These are phyloP conservation scores for Tapera naevia DNA, from an alignment of 2,797 vertebrate species.

Conservation along the genomic window DNA sequence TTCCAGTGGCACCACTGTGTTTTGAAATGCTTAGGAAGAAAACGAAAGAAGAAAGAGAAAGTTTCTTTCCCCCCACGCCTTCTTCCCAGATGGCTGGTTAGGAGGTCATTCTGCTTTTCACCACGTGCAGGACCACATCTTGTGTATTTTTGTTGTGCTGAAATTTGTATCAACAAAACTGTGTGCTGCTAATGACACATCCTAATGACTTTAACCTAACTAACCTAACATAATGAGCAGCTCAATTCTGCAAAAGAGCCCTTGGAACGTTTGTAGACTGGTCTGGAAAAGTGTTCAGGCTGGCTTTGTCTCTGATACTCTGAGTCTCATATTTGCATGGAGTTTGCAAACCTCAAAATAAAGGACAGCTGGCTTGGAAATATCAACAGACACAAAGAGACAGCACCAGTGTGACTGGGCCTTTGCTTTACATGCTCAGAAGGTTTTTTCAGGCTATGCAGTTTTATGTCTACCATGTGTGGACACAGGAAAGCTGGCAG, in stretches of 20 bases:
- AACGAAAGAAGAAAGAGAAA: not conserved
- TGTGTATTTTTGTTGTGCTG: not conserved
- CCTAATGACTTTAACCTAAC: not conserved
- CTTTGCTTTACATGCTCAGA: not conserved
- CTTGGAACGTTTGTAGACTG: not conserved
- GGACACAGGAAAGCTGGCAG: not conserved
- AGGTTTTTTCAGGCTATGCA: not conserved
- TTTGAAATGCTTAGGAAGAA: not conserved
- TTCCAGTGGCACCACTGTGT: not conserved
- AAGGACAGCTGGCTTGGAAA: not conserved
- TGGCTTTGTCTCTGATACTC: not conserved
- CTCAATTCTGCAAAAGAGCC: not conserved
- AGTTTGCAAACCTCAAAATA: not conserved
- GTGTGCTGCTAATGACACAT: not conserved
- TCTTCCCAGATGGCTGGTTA: not conserved
- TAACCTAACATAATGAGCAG: not conserved
- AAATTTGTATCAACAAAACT: not conserved
- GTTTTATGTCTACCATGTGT: not conserved
- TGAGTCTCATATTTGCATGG: not conserved
- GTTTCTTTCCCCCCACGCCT: not conserved
- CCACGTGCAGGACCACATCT: not conserved
- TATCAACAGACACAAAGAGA: not conserved
- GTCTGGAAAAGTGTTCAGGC: not conserved
- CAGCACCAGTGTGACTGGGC: not conserved
- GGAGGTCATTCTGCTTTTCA: not conserved